phyloP scores from a whole-genome alignment of 2,113 vertebrate species.

The Clarias magur region DNA sequence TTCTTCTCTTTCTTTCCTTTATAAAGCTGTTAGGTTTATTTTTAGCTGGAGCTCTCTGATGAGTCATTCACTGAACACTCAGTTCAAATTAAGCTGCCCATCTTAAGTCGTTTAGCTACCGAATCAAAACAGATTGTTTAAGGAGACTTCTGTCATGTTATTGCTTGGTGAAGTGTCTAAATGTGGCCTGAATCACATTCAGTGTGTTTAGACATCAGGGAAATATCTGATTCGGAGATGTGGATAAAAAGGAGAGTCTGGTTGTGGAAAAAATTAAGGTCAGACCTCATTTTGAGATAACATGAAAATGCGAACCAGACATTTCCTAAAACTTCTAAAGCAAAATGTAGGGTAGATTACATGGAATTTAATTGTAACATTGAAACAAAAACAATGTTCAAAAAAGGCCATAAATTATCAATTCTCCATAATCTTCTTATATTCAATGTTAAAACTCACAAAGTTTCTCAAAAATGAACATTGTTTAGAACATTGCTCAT shows the following conservation, averaged over 20 bases:
- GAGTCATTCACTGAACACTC: slow-evolving; percentile 27
- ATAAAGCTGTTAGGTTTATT: slow-evolving; percentile 18
- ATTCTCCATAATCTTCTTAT: background rate
- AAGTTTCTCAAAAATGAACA: background rate
- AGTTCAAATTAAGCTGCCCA: slow-evolving; percentile 5
- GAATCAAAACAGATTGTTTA: background rate
- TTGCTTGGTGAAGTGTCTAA: background rate
- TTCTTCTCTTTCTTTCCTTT: background rate
- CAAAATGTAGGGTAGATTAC: background rate
- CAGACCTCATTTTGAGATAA: background rate
- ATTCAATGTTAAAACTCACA: background rate
- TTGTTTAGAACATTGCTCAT: no score
- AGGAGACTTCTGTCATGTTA: background rate
- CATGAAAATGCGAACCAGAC: background rate
- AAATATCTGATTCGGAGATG: background rate
- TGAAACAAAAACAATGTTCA: background rate
- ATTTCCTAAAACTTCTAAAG: background rate
- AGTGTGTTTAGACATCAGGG: background rate
- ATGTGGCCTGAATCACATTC: background rate
- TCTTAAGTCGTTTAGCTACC: slow-evolving; percentile 3
- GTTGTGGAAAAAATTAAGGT: background rate
- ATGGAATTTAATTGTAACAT: background rate
- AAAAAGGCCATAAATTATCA: background rate
- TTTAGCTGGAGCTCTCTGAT: slow-evolving; percentile 17
- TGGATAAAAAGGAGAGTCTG: background rate